These are phyloP conservation scores for Henricia sp. DNA, from an alignment of 53 echinoderm and acorn worm species.

Conservation along the genomic window DNA sequence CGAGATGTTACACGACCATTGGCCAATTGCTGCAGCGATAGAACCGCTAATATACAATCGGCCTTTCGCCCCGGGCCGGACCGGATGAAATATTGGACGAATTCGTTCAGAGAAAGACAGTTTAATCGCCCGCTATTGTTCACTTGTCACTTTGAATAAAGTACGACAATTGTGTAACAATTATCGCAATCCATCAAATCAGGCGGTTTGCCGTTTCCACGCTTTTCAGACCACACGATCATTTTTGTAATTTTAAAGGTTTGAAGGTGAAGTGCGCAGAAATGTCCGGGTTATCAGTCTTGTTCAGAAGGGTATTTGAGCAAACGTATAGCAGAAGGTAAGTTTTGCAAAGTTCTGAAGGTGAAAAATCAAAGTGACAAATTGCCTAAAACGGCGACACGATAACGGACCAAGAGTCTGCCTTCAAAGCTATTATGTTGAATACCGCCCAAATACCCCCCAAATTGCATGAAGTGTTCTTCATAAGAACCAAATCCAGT, in stretches of 20 bases:
- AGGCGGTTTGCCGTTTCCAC: not conserved
- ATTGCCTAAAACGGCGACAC: too few species aligned
- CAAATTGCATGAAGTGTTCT: too few species aligned
- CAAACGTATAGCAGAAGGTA: not conserved
- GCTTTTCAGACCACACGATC: too few species aligned
- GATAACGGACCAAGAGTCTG: too few species aligned
- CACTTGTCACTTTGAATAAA: not conserved
- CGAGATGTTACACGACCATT: too few species aligned
- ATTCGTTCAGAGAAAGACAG: conserved; percentile 22
- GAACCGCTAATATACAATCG: too few species aligned
- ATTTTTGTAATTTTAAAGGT: not conserved
- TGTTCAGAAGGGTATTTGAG: not conserved
- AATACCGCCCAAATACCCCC: too few species aligned
- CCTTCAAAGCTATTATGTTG: too few species aligned
- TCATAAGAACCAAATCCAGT: too few species aligned
- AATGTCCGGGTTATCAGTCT: not conserved
- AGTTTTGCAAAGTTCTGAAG: not conserved
- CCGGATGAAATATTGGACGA: conserved; percentile 39
- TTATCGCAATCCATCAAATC: conserved; percentile 6
- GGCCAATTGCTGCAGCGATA: not conserved
- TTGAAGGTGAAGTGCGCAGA: not conserved
- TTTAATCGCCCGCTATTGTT: conserved; percentile 11
- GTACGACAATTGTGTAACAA: not conserved
- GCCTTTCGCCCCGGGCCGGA: not conserved
- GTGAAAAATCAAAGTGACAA: not conserved